Base-by-base conservation (phyloP, 1,140 invertebrate genomes). In the Diprion similis region DNA sequence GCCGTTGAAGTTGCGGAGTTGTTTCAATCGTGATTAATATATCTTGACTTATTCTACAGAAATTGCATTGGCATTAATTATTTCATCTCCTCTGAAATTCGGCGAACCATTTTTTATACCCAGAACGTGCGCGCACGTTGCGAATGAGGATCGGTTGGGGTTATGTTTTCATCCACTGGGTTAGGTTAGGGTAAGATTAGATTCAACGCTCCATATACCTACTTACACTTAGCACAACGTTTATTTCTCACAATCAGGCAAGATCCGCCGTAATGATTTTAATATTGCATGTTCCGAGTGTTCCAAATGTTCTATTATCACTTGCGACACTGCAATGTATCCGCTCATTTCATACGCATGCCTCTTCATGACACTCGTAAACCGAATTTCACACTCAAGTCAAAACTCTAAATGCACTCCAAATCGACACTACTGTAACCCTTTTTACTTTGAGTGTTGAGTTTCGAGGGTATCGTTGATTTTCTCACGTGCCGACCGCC, bases 281-380 rank as follows among this genome's bases (percentile, higher is more conserved):
- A 59, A 59, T 59, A 59, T 59, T 59, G 51, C 51, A 59, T 59
- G n/a, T 59, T 59, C 51, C 51, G 51, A 59, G 51, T 59, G 51
- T 59, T 59, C n/a, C 51, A 17, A 10, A 15, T 59, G 51, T 59
- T 59, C 51, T 59, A 17, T 59, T 15, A 59, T 59, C n/a, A 15
- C n/a, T 59, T 59, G 11, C 11, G 11, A 59, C 51, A 59, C 51
- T 59, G 11, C 1, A 37, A 37, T 59, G 51, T 17, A 59, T 59
- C n/a, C 51, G n/a, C 51, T 59, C 51, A 59, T 59, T 59, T 13
- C 51, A 17, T 59, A 59, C 51, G n/a, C 51, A 59, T 59, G 51
- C n/a, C 51, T 59, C 51, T 59, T 59, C 51, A 59, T 59, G 51
- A 59, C 51, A 59, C 51, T 59, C n/a, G 51, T 59, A 17, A 59